phyloP scores from a whole-genome alignment of 2,888 invertebrate species.

The Darwinula stevensoni region DNA sequence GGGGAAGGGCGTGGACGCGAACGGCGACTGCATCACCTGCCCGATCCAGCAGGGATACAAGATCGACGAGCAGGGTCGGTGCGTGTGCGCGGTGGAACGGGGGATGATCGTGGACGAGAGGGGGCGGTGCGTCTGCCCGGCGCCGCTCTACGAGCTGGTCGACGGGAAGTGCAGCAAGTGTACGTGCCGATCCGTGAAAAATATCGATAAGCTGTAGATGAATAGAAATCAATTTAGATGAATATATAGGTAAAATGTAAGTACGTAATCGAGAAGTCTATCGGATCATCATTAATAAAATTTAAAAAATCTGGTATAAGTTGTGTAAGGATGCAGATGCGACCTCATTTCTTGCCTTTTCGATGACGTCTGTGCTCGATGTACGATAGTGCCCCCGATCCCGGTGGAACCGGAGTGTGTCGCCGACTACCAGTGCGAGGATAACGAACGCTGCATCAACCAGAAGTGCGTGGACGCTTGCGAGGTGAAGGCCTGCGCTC shows the following conservation, averaged over 20 bases:
- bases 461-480: slow-evolving; percentile 42
- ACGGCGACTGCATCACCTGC: slow-evolving; percentile 48
- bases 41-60: slow-evolving; percentile 22
- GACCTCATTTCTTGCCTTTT: too few relatives aligned
- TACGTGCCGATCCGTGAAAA: too few relatives aligned
- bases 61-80: neutral
- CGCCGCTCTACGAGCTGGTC: neutral
- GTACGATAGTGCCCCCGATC: neutral
- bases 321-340: too few relatives aligned
- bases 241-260: neutral
- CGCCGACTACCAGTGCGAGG: slow-evolving; percentile 31
- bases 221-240: too few relatives aligned
- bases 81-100: neutral
- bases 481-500: slow-evolving; percentile 26
- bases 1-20: slow-evolving; percentile 38
- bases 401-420: slow-evolving; percentile 12
- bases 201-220: too few relatives aligned
- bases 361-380: too few relatives aligned
- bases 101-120: slow-evolving; percentile 4
- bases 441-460: slow-evolving; percentile 37
- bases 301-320: too few relatives aligned
- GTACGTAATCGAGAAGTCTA: neutral
- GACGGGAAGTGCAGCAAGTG: neutral
- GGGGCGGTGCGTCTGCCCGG: slow-evolving; percentile 8
- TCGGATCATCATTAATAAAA: neutral